Percentiles rank a stretch among this genome's conserved stretches.
phyloP scores from a whole-genome alignment of 2,113 vertebrate species.

The Corapipo altera region DNA sequence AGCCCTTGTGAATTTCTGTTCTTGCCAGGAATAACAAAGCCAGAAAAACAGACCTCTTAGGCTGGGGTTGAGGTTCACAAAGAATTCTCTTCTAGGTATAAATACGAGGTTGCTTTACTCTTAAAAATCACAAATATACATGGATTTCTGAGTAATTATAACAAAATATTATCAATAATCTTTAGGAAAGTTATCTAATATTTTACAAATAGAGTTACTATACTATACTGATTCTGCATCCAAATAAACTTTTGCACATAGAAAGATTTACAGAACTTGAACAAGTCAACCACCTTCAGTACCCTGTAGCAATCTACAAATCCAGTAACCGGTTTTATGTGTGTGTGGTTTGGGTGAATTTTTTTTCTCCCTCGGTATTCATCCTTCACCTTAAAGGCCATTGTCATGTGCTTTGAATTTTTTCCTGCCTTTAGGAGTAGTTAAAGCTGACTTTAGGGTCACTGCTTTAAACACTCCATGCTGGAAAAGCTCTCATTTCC shows the following conservation, averaged over 20 bases:
- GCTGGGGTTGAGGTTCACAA: not conserved
- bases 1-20: not conserved
- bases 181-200: not conserved
- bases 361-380: not conserved
- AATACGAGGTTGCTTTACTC: not conserved
- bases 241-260: not conserved
- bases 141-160: not conserved
- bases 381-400: slow-evolving; percentile 30
- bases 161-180: not conserved
- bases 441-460: slow-evolving; percentile 11
- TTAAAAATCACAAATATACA: not conserved
- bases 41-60: not conserved
- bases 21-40: not conserved
- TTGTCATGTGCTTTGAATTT: slow-evolving; percentile 28
- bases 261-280: not conserved
- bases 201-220: not conserved
- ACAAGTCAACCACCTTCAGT: not conserved
- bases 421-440: not conserved
- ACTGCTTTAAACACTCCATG: not conserved
- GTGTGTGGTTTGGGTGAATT: not conserved
- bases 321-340: not conserved
- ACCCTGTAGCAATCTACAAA: not conserved
- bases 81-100: not conserved
- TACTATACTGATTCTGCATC: not conserved
- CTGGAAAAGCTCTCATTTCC: not conserved